phyloP scores from a whole-genome alignment of 1,140 invertebrate genomes.

The Tetramorium parvispinum region DNA sequence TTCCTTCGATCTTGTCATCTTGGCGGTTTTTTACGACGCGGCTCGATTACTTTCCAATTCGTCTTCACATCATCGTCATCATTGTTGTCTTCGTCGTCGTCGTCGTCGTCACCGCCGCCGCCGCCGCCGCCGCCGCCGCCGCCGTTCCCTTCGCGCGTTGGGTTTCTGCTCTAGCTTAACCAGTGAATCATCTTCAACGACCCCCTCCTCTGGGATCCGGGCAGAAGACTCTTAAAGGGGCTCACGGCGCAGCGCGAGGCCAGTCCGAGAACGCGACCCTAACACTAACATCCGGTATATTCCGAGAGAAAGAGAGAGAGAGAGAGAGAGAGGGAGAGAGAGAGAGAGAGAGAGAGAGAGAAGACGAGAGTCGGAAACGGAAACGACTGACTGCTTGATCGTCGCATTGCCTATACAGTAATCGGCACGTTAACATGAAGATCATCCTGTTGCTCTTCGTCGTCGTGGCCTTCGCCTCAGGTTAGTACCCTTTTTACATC shows the following conservation, averaged over 20 bases:
- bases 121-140: conserved; percentile 25
- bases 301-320: conserved; percentile 66
- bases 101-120: background rate
- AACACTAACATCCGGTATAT: conserved; percentile 84
- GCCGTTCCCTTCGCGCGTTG: conserved; percentile 61
- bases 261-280: conserved; percentile 85
- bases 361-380: conserved; percentile 72
- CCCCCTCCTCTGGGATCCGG: conserved; percentile 81
- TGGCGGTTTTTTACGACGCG: conserved; percentile 7
- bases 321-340: conserved; percentile 43
- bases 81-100: conserved; percentile 16
- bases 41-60: conserved; percentile 68
- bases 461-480: conserved; percentile 80
- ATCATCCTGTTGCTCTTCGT: conserved; percentile 79
- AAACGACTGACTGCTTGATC: conserved; percentile 74
- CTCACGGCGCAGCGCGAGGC: conserved; percentile 82
- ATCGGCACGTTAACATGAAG: conserved; percentile 80
- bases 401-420: conserved; percentile 64
- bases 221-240: conserved; percentile 85
- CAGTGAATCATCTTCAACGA: conserved; percentile 84
- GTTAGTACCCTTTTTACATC: conserved; percentile 74
- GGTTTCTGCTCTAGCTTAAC: conserved; percentile 77
- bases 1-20: conserved; percentile 49
- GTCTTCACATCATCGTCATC: conserved; percentile 23
- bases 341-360: conserved; percentile 29